Conservation (phyloP, 2,888 invertebrate species). For the Cosmia trapezina region DNA sequence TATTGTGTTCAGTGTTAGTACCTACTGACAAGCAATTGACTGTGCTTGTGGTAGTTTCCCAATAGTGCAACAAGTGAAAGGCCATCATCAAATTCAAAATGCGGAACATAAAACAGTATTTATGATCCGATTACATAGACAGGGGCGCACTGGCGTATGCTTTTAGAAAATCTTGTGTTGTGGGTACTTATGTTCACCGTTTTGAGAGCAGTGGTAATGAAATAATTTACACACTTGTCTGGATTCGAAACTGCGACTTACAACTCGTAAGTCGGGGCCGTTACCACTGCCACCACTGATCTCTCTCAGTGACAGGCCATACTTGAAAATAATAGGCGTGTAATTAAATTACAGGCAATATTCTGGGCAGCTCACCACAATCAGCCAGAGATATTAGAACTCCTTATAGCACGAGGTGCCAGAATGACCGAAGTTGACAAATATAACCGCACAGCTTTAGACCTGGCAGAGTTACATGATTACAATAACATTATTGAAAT, state of each 20-base stretch:
- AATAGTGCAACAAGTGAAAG: not conserved
- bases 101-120: too few species aligned
- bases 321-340: not conserved
- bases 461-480: slow-evolving; percentile 89
- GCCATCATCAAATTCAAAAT: not conserved
- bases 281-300: too few species aligned
- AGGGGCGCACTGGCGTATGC: too few species aligned
- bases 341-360: slow-evolving; percentile 87
- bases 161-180: too few species aligned
- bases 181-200: too few species aligned
- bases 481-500: slow-evolving; percentile 85
- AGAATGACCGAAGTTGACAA: slow-evolving; percentile 87
- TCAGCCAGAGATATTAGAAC: slow-evolving; percentile 87
- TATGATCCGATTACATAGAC: too few species aligned
- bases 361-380: slow-evolving; percentile 92
- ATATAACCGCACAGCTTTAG: slow-evolving; percentile 85
- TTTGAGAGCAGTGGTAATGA: too few species aligned
- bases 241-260: too few species aligned
- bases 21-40: not conserved
- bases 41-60: not conserved
- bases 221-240: too few species aligned
- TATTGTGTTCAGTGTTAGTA: not conserved
- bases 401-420: slow-evolving; percentile 89
- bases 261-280: too few species aligned
- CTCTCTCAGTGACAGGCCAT: not conserved